These are phyloP conservation scores for Ophthalmolycus amberensis DNA, from an alignment of 2,113 vertebrate genomes.

Conservation along the genomic window DNA sequence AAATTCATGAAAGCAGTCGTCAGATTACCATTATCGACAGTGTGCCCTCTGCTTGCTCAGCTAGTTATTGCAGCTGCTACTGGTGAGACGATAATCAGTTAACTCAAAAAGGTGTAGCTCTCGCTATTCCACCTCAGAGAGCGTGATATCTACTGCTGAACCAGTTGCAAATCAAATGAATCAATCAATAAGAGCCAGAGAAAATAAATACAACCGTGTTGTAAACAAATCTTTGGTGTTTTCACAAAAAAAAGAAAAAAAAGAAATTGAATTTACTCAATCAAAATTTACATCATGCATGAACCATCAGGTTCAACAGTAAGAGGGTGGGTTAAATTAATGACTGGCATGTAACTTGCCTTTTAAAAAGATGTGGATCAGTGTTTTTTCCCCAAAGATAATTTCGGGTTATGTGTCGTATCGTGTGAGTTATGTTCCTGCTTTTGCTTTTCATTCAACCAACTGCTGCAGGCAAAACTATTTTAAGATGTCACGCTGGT, in stretches of 20 bases:
- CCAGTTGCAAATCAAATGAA: not conserved
- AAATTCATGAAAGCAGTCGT: not conserved
- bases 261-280: not conserved
- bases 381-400: not conserved
- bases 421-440: not conserved
- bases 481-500: not conserved
- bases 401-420: not conserved
- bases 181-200: conserved; percentile 18
- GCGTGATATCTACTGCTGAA: not conserved
- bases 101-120: not conserved
- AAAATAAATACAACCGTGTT: conserved; percentile 12
- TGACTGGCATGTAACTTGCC: not conserved
- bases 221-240: not conserved
- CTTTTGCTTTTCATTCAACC: not conserved
- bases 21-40: conserved; percentile 1
- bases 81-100: conserved; percentile 23
- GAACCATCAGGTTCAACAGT: not conserved
- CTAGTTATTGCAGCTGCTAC: conserved; percentile 19
- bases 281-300: conserved; percentile 1
- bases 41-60: conserved; percentile 27
- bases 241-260: not conserved
- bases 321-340: not conserved
- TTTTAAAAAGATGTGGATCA: not conserved
- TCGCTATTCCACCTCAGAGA: conserved; percentile 10
- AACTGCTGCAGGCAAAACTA: not conserved